phyloP scores from a whole-genome alignment of 2,888 invertebrate species.

The Leptopilina myrica region DNA sequence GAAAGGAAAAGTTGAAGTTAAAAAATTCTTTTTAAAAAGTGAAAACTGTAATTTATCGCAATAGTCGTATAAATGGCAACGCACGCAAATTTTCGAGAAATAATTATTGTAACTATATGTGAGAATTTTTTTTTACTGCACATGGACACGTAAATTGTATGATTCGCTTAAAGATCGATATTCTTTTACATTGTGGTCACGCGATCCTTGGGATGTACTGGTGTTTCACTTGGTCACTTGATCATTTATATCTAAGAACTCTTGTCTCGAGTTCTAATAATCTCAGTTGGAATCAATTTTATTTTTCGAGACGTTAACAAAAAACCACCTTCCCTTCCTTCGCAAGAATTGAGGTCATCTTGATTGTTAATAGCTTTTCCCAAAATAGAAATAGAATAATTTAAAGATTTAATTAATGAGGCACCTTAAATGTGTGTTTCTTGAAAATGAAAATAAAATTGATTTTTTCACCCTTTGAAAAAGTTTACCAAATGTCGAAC shows the following conservation, averaged over 20 bases:
- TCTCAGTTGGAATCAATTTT: conserved; percentile 8
- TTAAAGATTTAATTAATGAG: not conserved
- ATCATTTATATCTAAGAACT: conserved; percentile 34
- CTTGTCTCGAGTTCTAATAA: conserved; percentile 13
- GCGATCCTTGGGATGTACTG: conserved; percentile 20
- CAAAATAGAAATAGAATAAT: conserved; percentile 16
- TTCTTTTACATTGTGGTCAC: conserved; percentile 31
- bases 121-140: not conserved
- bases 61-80: not conserved
- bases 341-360: conserved; percentile 11
- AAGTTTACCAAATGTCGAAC: not conserved
- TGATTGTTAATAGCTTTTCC: conserved; percentile 3
- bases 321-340: not conserved
- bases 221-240: conserved; percentile 32
- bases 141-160: not conserved
- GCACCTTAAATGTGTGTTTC: not conserved
- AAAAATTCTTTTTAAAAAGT: not conserved
- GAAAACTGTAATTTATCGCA: not conserved
- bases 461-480: not conserved
- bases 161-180: conserved; percentile 22
- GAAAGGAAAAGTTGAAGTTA: not conserved
- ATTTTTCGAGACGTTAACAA: conserved; percentile 19
- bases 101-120: not conserved
- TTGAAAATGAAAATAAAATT: not conserved
- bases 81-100: not conserved